These are phyloP conservation scores for Hydroisotoma schaefferi DNA, from an alignment of 2,888 invertebrate species.

Conservation along the genomic window DNA sequence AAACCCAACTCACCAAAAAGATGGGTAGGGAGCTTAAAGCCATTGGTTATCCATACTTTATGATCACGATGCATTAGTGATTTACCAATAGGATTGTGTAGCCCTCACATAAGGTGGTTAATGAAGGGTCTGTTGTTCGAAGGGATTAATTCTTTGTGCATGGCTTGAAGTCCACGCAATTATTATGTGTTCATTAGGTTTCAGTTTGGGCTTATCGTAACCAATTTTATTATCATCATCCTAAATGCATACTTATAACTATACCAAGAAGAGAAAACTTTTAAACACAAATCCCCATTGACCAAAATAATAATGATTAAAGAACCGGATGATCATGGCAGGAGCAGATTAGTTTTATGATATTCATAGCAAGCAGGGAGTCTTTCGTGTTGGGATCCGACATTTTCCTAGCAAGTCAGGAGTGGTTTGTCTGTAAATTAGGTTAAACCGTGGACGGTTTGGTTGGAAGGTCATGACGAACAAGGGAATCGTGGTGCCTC, in stretches of 20 bases:
- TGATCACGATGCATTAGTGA: no score
- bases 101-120: no score
- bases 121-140: not conserved
- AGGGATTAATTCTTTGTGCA: not conserved
- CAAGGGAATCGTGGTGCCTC: constrained; percentile 11
- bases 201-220: not conserved
- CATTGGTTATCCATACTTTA: no score
- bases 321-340: constrained; percentile 5
- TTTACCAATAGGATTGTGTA: no score
- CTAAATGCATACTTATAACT: no score
- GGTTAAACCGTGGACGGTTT: no score
- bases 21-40: no score
- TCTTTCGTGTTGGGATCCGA: not conserved
- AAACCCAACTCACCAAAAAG: no score
- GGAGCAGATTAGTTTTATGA: not conserved
- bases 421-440: not conserved
- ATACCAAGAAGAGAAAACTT: no score
- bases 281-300: no score
- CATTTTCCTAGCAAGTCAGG: not conserved
- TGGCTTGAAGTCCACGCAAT: not conserved
- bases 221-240: no score
- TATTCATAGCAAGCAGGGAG: not conserved
- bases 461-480: constrained; percentile 1
- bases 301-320: no score
- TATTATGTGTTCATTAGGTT: constrained; percentile 6